Evolutionary conservation across 2,888 invertebrate species (phyloP).

Genomic region (Philopedon plagiatum): DNA sequence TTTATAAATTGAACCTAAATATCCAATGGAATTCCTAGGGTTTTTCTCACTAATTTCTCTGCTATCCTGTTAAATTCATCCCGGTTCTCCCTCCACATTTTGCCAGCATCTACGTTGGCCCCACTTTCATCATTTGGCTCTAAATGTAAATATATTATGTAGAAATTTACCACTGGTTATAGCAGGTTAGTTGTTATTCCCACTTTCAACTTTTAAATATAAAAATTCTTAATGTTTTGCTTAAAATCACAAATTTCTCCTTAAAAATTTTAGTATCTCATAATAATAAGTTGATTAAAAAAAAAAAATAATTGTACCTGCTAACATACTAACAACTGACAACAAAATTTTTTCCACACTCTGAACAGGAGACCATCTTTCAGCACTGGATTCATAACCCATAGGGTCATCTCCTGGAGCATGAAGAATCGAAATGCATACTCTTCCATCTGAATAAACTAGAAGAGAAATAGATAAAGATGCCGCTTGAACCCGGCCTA

Average conservation of each 20-base stretch:
- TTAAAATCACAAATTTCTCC: no score
- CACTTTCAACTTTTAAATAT: no score
- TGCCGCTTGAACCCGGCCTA: no score
- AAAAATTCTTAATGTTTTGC: no score
- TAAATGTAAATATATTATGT: slow-evolving; percentile 61
- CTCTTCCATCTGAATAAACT: slow-evolving; percentile 97
- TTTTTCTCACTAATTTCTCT: slow-evolving; percentile 91
- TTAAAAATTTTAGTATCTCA: no score
- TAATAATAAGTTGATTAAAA: no score
- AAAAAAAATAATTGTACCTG: slow-evolving; percentile 72
- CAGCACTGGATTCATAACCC: slow-evolving; percentile 99
- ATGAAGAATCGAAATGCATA: slow-evolving; percentile 98
- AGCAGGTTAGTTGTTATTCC: no score
- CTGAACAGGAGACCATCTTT: slow-evolving; percentile 99
- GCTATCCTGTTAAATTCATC: slow-evolving; percentile 95
- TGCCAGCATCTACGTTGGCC: slow-evolving; percentile 99
- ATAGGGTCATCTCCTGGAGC: slow-evolving; percentile 99
- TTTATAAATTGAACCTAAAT: no score
- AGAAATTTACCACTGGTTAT: no score
- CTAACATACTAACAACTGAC: slow-evolving; percentile 98
- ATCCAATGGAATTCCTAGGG: slow-evolving; percentile 87
- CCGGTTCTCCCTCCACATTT: slow-evolving; percentile 98
- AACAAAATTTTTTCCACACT: slow-evolving; percentile 99
- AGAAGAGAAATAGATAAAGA: slow-evolving; percentile 56
- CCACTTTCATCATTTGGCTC: slow-evolving; percentile 99